Conservation (phyloP, 2,888 invertebrate species). For the Ptychoptera albimana region DNA sequence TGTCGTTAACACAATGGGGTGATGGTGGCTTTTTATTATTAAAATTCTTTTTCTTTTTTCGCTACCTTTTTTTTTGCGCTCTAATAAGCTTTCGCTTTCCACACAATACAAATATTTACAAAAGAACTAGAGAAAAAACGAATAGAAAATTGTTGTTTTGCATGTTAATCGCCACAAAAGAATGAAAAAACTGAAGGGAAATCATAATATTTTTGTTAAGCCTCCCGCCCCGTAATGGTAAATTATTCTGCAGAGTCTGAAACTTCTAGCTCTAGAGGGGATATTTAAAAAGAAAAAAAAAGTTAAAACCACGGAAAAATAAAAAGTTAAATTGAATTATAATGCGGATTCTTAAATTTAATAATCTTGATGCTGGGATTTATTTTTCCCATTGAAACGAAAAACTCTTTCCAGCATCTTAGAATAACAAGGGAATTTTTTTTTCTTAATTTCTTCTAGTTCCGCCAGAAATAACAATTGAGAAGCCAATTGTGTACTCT, state of each 20-base stretch:
- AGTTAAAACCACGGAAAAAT: neutral
- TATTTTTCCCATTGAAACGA: neutral
- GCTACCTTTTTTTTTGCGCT: too few species aligned
- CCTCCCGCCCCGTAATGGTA: too few species aligned
- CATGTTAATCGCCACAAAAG: neutral
- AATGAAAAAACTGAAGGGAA: too few species aligned
- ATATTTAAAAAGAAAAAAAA: neutral
- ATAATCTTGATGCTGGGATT: neutral
- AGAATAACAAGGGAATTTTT: neutral
- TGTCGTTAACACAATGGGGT: too few species aligned
- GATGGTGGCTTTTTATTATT: too few species aligned
- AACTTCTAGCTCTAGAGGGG: too few species aligned
- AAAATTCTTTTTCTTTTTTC: too few species aligned
- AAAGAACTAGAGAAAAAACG: too few species aligned
- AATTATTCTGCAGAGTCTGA: too few species aligned
- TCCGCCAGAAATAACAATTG: constrained; percentile 20
- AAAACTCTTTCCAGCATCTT: neutral
- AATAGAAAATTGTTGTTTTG: too few species aligned
- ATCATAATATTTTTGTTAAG: neutral
- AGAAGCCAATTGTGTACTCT: constrained; percentile 37
- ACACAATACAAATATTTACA: too few species aligned
- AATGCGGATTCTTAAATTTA: neutral
- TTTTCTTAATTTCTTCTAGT: constrained; percentile 5
- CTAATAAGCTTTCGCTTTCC: too few species aligned
- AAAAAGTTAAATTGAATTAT: neutral